Evolutionary conservation across 2,888 invertebrate genomes (phyloP).

Genomic region (Acleris cristana): DNA sequence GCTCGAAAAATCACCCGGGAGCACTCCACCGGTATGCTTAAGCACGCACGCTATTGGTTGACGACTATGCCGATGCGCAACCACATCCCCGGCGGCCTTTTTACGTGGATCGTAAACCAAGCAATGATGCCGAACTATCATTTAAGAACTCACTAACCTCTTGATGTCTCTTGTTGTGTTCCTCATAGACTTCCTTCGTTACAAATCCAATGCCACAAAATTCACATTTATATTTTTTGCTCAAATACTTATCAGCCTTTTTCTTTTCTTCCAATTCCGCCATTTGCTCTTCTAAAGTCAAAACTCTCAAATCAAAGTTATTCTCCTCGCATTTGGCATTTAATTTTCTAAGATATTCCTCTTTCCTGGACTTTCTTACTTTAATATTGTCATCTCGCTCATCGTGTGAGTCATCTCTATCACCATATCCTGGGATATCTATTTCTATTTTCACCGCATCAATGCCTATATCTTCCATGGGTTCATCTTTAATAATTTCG

Average conservation of each 20-base stretch:
- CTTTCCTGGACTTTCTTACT: conserved; percentile 5
- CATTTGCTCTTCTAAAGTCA: conserved; percentile 38
- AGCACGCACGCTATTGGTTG: too few species aligned
- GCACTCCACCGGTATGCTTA: too few species aligned
- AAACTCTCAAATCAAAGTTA: conserved; percentile 35
- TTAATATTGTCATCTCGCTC: conserved; percentile 8
- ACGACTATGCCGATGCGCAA: too few species aligned
- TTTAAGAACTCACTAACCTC: conserved; percentile 10
- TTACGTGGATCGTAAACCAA: not conserved
- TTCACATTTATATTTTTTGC: conserved; percentile 36
- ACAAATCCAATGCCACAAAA: conserved; percentile 39
- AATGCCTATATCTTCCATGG: conserved; percentile 2
- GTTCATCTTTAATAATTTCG: conserved; percentile 5
- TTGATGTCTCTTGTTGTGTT: conserved; percentile 36
- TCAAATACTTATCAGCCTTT: conserved; percentile 33
- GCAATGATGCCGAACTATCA: too few species aligned
- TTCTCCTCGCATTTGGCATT: conserved; percentile 26
- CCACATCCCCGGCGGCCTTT: not conserved
- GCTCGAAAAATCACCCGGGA: too few species aligned
- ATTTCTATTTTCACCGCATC: conserved; percentile 17
- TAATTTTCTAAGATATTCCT: conserved; percentile 11
- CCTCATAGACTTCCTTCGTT: conserved; percentile 37
- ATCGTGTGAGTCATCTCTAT: conserved; percentile 1
- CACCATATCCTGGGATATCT: not conserved
- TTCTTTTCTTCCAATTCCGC: conserved; percentile 38